phyloP scores from a whole-genome alignment of 1,140 invertebrate species.

The Drosophila baimaii region DNA sequence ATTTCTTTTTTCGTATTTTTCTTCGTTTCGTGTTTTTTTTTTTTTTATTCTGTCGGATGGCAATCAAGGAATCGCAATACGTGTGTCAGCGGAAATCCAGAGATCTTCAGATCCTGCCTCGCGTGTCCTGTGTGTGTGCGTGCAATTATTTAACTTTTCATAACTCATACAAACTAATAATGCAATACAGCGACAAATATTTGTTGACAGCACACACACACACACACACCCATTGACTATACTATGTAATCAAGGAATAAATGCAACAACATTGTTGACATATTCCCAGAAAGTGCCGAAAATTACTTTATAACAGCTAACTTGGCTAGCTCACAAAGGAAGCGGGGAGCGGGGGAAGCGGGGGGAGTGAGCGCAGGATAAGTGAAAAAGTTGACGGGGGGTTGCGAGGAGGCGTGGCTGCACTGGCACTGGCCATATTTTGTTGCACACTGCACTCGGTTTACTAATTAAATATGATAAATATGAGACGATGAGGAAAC shows the following conservation, averaged over 20 bases:
- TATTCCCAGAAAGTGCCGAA: constrained; percentile 51
- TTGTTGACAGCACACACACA: constrained; percentile 64
- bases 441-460: constrained; percentile 47
- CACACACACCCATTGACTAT: neutral
- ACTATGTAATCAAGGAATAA: constrained; percentile 38
- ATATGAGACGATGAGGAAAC: constrained; percentile 67
- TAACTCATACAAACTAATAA: constrained; percentile 77
- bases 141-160: constrained; percentile 79
- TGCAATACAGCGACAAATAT: constrained; percentile 74
- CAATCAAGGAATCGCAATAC: constrained; percentile 61
- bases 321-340: constrained; percentile 27
- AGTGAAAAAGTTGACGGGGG: constrained; percentile 9
- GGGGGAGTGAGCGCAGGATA: neutral
- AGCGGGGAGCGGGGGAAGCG: no score
- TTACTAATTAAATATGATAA: constrained; percentile 81
- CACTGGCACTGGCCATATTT: constrained; percentile 37
- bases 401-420: neutral
- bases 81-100: constrained; percentile 66
- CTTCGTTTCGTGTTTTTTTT: neutral
- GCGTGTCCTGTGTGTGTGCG: constrained; percentile 9
- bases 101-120: constrained; percentile 8
- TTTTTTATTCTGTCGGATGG: constrained; percentile 3
- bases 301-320: constrained; percentile 73
- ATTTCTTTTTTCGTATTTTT: constrained; percentile 4
- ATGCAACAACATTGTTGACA: constrained; percentile 68